A percentile compares a stretch with the other conserved stretches of the same genome.
Evolutionary conservation across 2,113 vertebrate species (phyloP).

Genomic region (Melozone crissalis): DNA sequence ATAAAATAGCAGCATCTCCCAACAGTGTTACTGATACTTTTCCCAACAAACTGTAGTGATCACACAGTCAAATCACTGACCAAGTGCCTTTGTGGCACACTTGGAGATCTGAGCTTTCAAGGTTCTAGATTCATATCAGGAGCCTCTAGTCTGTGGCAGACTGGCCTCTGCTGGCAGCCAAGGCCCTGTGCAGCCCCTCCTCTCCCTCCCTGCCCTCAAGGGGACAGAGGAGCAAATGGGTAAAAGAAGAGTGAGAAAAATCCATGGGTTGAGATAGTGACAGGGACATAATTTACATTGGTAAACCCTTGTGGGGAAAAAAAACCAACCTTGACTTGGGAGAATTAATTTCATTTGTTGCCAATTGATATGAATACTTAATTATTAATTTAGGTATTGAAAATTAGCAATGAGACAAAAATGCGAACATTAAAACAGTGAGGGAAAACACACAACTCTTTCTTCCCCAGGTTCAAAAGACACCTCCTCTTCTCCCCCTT

Average conservation of each 20-base stretch:
- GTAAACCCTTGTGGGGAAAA: not conserved
- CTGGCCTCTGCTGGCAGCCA: not conserved
- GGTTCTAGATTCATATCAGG: not conserved
- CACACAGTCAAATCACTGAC: not conserved
- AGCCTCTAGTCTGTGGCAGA: not conserved
- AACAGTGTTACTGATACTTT: not conserved
- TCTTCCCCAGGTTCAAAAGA: not conserved
- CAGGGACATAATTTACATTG: not conserved
- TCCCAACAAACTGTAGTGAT: not conserved
- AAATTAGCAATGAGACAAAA: not conserved
- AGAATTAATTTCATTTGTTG: not conserved
- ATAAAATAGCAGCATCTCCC: not conserved
- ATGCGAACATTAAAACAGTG: accelerated
- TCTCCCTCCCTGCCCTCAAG: not conserved
- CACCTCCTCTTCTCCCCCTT: not conserved
- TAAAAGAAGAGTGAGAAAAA: not conserved
- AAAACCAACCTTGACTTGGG: accelerated
- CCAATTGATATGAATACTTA: not conserved
- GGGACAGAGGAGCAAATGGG: not conserved
- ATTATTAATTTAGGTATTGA: not conserved
- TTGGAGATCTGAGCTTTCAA: not conserved
- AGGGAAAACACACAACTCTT: not conserved
- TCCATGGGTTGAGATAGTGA: not conserved
- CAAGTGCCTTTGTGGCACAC: not conserved
- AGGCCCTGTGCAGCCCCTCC: accelerated